Evolutionary conservation across 1,140 invertebrate genomes (phyloP).

Genomic region (Drosophila erecta): DNA sequence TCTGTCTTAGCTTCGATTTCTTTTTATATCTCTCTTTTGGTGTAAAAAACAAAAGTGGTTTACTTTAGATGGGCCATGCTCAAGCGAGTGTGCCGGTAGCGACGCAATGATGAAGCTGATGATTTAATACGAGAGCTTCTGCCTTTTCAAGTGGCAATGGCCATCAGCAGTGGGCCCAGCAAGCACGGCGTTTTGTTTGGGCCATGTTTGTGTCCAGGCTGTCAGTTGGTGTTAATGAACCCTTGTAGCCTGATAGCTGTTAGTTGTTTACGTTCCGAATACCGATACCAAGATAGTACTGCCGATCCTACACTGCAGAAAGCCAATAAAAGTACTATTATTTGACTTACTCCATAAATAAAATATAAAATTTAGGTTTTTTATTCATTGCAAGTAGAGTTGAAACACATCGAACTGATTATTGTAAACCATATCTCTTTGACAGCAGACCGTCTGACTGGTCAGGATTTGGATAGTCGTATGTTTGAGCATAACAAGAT

Average conservation of each 20-base stretch:
- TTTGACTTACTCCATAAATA: no score
- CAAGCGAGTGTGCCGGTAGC: constrained; percentile 29
- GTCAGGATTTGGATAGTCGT: no score
- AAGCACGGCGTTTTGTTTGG: constrained; percentile 35
- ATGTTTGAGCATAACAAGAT: no score
- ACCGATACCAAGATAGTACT: constrained; percentile 38
- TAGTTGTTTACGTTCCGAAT: constrained; percentile 70
- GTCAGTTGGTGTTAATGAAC: constrained; percentile 75
- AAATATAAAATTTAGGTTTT: no score
- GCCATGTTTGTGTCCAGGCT: constrained; percentile 44
- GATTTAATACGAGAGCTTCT: constrained; percentile 43
- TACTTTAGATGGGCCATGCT: constrained; percentile 45
- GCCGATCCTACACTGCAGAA: constrained; percentile 15
- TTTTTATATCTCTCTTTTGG: constrained; percentile 39
- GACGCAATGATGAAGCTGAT: constrained; percentile 10
- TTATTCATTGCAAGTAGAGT: no score
- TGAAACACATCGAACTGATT: no score
- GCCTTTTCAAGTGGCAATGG: constrained; percentile 28
- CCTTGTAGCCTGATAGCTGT: constrained; percentile 59
- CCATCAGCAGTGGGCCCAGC: constrained; percentile 16
- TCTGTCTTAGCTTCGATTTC: constrained; percentile 43
- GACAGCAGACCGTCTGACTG: no score
- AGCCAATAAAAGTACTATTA: no score
- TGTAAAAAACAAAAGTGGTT: constrained; percentile 59
- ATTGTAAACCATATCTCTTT: no score